Evolutionary conservation across 2,888 invertebrate genomes (phyloP).

Genomic region (Apotomis capreana): DNA sequence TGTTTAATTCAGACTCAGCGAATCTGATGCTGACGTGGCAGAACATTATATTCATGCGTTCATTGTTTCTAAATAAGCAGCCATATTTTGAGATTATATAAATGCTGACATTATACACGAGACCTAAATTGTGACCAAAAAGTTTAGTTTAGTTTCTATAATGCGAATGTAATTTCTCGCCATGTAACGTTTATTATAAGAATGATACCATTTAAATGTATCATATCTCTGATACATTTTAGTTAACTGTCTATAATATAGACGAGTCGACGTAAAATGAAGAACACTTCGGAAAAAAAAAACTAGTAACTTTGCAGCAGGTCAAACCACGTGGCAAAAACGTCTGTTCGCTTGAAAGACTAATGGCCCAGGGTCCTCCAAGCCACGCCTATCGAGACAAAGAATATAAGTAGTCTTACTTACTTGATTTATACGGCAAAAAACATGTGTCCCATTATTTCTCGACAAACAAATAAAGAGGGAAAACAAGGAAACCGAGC

Average conservation of each 20-base stretch:
- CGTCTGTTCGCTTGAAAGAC: not conserved
- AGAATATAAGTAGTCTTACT: not conserved
- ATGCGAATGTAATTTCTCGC: no score
- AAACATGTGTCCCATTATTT: conserved; percentile 19
- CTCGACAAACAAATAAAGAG: conserved; percentile 27
- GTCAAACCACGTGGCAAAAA: not conserved
- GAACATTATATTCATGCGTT: not conserved
- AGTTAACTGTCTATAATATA: no score
- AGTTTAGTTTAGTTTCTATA: no score
- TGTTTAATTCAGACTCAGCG: conserved; percentile 34
- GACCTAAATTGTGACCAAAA: no score
- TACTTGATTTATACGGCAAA: not conserved
- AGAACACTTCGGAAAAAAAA: no score
- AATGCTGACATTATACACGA: no score
- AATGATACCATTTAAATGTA: no score
- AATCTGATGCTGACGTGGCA: conserved; percentile 18
- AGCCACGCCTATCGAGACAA: not conserved
- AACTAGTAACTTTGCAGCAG: no score
- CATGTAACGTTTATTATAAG: no score
- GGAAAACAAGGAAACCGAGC: conserved; percentile 29
- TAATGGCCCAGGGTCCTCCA: not conserved
- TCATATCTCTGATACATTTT: no score
- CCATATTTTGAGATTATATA: not conserved
- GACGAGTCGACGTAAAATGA: no score
- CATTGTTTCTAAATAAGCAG: not conserved